Percentiles rank a stretch among this genome's conserved stretches.
These are phyloP conservation scores for Harpagoxenus sublaevis DNA, from an alignment of 2,888 invertebrate species.

Conservation along the genomic window DNA sequence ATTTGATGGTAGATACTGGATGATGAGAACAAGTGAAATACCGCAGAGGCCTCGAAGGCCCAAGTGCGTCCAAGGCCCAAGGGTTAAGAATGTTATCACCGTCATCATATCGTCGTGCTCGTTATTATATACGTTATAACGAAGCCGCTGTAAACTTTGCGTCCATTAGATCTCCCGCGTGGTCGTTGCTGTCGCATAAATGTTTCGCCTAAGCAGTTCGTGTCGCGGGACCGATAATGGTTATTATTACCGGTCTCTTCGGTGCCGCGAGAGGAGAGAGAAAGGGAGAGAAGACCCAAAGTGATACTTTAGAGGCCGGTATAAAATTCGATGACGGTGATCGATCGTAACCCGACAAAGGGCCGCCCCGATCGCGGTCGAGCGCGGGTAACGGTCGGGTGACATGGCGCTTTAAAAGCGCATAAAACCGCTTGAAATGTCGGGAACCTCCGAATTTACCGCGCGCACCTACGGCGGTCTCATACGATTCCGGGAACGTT, in stretches of 20 bases:
- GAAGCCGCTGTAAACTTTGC: constrained; percentile 44
- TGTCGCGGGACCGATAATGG: constrained; percentile 12
- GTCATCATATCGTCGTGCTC: constrained; percentile 34
- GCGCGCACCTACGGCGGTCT: neutral
- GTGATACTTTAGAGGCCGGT: constrained; percentile 18
- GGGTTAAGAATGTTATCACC: constrained; percentile 47
- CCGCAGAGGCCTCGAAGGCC: constrained; percentile 26
- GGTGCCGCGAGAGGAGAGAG: neutral
- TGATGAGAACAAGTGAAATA: constrained; percentile 8
- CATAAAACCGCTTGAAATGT: constrained; percentile 40
- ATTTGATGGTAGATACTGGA: constrained; percentile 24
- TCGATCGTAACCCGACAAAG: constrained; percentile 45
- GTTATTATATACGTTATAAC: constrained; percentile 46
- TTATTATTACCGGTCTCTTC: constrained; percentile 19
- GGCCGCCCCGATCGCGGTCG: neutral
- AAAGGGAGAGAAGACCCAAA: neutral
- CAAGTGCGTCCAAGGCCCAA: constrained; percentile 8
- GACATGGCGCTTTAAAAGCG: constrained; percentile 36
- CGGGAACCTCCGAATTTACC: constrained; percentile 34
- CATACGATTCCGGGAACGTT: constrained; percentile 4
- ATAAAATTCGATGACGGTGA: constrained; percentile 40
- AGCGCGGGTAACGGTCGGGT: neutral
- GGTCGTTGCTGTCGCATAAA: constrained; percentile 37
- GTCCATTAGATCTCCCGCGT: constrained; percentile 46
- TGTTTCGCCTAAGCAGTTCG: constrained; percentile 16